These are phyloP conservation scores for Seladonia tumulorum DNA, from an alignment of 2,888 invertebrate species.

Conservation along the genomic window DNA sequence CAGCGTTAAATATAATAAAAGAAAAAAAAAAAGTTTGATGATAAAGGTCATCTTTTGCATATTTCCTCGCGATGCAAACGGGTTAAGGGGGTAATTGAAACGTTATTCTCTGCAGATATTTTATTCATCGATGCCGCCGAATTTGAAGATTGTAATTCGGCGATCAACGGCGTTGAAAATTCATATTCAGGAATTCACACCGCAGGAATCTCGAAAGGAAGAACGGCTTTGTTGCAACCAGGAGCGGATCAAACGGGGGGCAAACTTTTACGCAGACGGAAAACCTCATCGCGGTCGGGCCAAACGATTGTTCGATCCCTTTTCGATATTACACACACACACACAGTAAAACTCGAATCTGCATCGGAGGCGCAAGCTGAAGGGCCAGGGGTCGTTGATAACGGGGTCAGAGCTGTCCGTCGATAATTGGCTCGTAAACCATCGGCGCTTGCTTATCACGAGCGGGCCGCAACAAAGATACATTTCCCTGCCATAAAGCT, in stretches of 20 bases:
- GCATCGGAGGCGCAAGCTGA: not conserved
- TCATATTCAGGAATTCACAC: too few relatives aligned
- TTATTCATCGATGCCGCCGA: too few relatives aligned
- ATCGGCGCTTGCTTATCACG: constrained; percentile 29
- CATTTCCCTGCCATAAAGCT: constrained; percentile 23
- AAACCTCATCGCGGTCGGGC: not conserved
- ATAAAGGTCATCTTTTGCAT: too few relatives aligned
- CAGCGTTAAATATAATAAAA: too few relatives aligned
- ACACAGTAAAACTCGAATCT: not conserved
- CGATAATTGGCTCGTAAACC: constrained; percentile 45
- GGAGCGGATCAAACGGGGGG: not conserved
- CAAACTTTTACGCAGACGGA: not conserved
- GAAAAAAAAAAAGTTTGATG: too few relatives aligned
- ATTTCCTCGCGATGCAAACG: too few relatives aligned
- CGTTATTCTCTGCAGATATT: too few relatives aligned
- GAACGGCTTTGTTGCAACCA: not conserved
- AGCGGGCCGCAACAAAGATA: constrained; percentile 29
- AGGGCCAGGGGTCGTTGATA: constrained; percentile 9
- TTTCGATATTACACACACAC: not conserved
- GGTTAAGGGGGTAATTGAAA: too few relatives aligned
- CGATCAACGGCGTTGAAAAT: too few relatives aligned
- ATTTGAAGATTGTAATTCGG: too few relatives aligned
- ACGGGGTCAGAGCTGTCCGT: constrained; percentile 14
- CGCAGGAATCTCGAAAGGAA: too few relatives aligned
- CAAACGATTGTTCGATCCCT: not conserved